Evolutionary conservation across 2,797 vertebrate species (phyloP).

Genomic region (Antennarius maculatus): DNA sequence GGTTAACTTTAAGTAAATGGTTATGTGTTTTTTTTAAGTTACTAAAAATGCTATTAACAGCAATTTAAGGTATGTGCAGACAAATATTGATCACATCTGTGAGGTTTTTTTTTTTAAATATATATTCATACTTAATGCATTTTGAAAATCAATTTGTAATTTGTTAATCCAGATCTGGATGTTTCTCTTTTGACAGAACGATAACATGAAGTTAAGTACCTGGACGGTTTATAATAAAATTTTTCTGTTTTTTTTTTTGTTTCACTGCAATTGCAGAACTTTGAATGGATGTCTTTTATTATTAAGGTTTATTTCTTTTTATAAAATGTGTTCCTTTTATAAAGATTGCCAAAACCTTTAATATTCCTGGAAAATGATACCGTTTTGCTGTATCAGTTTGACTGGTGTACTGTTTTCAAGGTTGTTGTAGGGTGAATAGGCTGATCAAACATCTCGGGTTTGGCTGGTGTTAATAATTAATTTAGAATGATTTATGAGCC

Average conservation of each 20-base stretch:
- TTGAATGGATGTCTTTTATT: constrained; percentile 43
- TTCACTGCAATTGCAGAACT: constrained; percentile 46
- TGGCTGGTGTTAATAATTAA: too few relatives aligned
- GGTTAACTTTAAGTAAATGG: too few relatives aligned
- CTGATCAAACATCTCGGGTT: too few relatives aligned
- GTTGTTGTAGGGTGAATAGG: too few relatives aligned
- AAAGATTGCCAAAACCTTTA: too few relatives aligned
- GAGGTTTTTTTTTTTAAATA: not conserved
- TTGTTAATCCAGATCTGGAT: not conserved
- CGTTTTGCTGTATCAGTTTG: constrained; percentile 69
- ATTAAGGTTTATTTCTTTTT: constrained; percentile 64
- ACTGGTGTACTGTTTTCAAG: not conserved
- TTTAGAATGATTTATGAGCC: too few relatives aligned
- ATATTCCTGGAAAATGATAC: too few relatives aligned
- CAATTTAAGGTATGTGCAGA: not conserved
- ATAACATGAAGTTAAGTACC: not conserved
- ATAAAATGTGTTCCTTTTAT: constrained; percentile 19
- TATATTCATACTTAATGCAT: constrained; percentile 2
- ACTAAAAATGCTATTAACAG: too few relatives aligned
- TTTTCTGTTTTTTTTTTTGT: constrained; percentile 33
- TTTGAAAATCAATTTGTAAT: constrained; percentile 1
- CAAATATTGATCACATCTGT: constrained; percentile 2
- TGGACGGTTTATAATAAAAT: constrained; percentile 11
- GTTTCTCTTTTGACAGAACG: constrained; percentile 14
- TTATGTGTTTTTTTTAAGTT: too few relatives aligned